Evolutionary conservation across 2,113 vertebrate genomes (phyloP), one percentile per base, ranked within the genome.

Genomic region (Lampris incognitus): DNA sequence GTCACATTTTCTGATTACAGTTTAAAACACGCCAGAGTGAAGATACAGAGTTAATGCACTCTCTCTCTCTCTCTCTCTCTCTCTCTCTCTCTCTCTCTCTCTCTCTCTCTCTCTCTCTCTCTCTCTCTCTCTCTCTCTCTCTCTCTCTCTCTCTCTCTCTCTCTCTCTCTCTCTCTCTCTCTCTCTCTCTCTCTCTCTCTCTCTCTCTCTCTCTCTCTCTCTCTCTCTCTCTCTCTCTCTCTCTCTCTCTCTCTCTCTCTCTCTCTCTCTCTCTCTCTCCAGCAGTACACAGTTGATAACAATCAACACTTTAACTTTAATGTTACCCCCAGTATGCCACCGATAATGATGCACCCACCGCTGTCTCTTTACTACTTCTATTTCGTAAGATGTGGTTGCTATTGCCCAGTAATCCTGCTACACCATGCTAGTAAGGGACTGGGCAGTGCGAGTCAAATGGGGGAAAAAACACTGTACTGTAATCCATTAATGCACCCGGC

Each of bases 401-500:
- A 42, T 68, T 44, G 72, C 76, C 66, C 57, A 82, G 83, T 93
- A 93, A 93, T 92, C 92, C 91, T 79, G 65, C 58, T 3, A 74
- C 54, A 61, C 81, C 78, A 88, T 66, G 76, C 9, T 51, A 86
- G 66, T 61, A 77, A 84, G 50, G 75, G 56, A 78, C 81, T 77
- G 81, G 62, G 81, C 71, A 78, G 74, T 55, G 75, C 8, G 5
- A 87, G 81, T 91, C 70, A 74, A 90, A 87, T 24, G 72, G 75
- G 39, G 74, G 78, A 83, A 85, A 85, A 84, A 84, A 85, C 73
- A 85, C 75, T 68, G 88, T 83, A 73, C 79, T 11, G 80, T 93
- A 92, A 94, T 94, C 91, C 92, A 93, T 89, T 93, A 94, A 93
- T 93, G 89, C 88, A 87, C 75, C 72, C 55, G 24, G 74, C 78